These are phyloP conservation scores for Chaetophractus vellerosus DNA, from an alignment of 2,797 vertebrate genomes.

Conservation along the genomic window DNA sequence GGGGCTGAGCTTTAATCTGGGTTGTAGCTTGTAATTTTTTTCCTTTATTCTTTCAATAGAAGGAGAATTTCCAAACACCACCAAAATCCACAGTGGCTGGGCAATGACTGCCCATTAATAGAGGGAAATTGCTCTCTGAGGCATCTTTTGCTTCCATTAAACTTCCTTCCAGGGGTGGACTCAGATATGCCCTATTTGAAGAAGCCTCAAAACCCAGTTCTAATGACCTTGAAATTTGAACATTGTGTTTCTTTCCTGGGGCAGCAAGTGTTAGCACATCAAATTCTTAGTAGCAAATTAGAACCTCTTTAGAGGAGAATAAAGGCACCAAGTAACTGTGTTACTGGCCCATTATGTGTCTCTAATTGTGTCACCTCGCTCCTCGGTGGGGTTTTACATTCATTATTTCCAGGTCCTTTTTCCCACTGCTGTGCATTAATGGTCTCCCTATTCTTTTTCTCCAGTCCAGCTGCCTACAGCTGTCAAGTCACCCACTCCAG, in stretches of 20 bases:
- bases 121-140: constrained; percentile 32
- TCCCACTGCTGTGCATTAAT: constrained; percentile 10
- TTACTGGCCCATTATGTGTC: constrained; percentile 34
- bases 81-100: not conserved
- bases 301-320: constrained; percentile 62
- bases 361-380: constrained; percentile 71
- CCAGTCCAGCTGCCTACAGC: constrained; percentile 83
- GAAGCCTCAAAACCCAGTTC: constrained; percentile 59
- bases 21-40: constrained; percentile 68
- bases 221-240: constrained; percentile 70
- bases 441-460: constrained; percentile 74
- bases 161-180: constrained; percentile 73
- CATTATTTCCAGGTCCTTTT: constrained; percentile 79
- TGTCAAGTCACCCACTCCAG: constrained; percentile 82
- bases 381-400: constrained; percentile 65
- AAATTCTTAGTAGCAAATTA: constrained; percentile 75
- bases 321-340: constrained; percentile 53
- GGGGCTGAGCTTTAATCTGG: constrained; percentile 84
- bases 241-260: constrained; percentile 60
- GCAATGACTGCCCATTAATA: not conserved
- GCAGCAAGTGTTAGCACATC: constrained; percentile 69
- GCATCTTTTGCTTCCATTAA: constrained; percentile 47
- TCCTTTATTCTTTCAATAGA: constrained; percentile 80
- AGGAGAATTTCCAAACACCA: constrained; percentile 82
- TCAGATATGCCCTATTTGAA: constrained; percentile 64